These are phyloP conservation scores for Synergus laeviventris DNA, from an alignment of 2,888 invertebrate species.

Conservation along the genomic window DNA sequence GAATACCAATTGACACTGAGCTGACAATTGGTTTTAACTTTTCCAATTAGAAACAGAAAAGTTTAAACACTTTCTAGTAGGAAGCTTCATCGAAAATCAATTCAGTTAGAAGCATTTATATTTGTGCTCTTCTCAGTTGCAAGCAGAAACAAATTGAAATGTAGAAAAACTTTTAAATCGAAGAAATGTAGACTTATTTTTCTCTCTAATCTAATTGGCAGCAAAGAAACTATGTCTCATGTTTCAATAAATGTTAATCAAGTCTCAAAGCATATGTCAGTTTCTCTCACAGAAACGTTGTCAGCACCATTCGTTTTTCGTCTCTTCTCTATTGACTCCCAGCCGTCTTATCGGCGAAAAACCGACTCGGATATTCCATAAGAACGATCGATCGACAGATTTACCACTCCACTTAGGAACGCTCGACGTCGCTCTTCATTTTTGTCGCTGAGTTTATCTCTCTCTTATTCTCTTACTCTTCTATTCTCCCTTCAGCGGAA, in stretches of 20 bases:
- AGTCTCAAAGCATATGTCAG: conserved; percentile 3
- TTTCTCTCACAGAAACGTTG: neutral
- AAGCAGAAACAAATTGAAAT: neutral
- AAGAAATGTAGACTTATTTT: neutral
- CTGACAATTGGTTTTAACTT: neutral
- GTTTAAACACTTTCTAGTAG: no score
- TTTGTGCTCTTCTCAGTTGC: neutral
- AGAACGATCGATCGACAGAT: conserved; percentile 37
- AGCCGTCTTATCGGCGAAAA: conserved; percentile 10
- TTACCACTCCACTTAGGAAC: conserved; percentile 34
- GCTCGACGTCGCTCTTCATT: conserved; percentile 38
- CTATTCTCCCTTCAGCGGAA: conserved; percentile 6
- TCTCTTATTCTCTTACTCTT: neutral
- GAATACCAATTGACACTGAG: neutral
- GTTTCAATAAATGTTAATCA: conserved; percentile 9
- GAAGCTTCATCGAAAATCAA: no score
- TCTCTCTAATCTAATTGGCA: neutral
- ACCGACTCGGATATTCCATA: conserved; percentile 2
- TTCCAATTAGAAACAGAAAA: neutral
- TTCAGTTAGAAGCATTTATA: no score
- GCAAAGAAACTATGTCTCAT: neutral
- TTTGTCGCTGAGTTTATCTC: conserved; percentile 28
- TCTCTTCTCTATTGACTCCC: conserved; percentile 15
- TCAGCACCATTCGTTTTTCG: conserved; percentile 11
- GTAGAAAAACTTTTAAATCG: neutral